phyloP scores from a whole-genome alignment of 2,113 vertebrate species.

The Rallus limicola region DNA sequence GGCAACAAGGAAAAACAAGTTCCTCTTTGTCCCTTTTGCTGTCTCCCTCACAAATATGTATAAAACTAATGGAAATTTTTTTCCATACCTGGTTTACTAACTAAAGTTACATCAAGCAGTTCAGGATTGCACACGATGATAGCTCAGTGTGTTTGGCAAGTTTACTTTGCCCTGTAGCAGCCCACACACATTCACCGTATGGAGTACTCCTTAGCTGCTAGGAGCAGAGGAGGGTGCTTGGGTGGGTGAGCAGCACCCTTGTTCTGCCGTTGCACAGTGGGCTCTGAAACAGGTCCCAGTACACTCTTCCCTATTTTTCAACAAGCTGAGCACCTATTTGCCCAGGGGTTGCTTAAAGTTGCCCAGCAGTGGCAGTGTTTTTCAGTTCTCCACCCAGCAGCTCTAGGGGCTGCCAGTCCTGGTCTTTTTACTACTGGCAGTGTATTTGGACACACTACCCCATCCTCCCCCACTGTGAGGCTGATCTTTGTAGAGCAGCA shows the following conservation, averaged over 20 bases:
- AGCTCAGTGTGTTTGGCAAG: not conserved
- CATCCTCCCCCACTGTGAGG: too few species aligned
- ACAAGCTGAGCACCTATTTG: not conserved
- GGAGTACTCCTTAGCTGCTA: not conserved
- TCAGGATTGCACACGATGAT: not conserved
- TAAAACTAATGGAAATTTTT: not conserved
- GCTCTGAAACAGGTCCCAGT: not conserved
- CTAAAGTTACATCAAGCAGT: not conserved
- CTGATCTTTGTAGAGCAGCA: not conserved
- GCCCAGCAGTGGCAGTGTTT: not conserved
- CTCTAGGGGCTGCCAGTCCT: not conserved
- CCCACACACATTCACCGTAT: not conserved
- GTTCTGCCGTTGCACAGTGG: not conserved
- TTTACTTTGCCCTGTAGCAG: not conserved
- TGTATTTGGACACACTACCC: not conserved
- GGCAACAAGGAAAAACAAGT: not conserved
- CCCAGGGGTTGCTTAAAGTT: not conserved
- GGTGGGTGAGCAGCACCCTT: not conserved
- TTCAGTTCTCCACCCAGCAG: accelerated
- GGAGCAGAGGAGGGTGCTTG: not conserved
- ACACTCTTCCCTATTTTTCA: not conserved
- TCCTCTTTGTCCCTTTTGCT: not conserved
- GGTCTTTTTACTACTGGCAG: not conserved
- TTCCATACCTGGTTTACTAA: not conserved
- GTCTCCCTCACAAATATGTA: not conserved